Percentiles rank a stretch among this genome's conserved stretches.
Evolutionary conservation across 1,140 invertebrate species (phyloP).

Genomic region (Hermetia illucens): DNA sequence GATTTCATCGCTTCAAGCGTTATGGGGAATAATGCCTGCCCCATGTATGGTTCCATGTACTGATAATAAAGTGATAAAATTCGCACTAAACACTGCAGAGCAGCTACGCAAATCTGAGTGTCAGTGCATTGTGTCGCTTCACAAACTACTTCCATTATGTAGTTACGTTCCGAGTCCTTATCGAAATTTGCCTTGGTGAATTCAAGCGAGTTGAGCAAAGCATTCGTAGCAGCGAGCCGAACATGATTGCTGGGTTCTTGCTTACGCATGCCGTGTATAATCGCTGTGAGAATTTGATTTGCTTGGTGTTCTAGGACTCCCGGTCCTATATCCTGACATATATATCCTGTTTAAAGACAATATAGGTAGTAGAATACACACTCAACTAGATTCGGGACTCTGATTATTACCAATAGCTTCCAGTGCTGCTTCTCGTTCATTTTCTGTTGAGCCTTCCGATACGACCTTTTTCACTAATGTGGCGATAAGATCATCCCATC

Average conservation of each 20-base stretch:
- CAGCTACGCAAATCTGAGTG: slow-evolving; percentile 83
- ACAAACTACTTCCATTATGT: slow-evolving; percentile 99
- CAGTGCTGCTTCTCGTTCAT: slow-evolving; percentile 89
- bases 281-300: slow-evolving; percentile 95
- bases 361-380: not conserved
- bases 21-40: slow-evolving; percentile 93
- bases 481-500: slow-evolving; percentile 76
- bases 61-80: slow-evolving; percentile 98
- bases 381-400: not conserved
- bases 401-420: slow-evolving; percentile 80
- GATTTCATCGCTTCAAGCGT: slow-evolving; percentile 98
- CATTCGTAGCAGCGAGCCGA: slow-evolving; percentile 87
- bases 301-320: slow-evolving; percentile 82
- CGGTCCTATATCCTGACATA: slow-evolving; percentile 73
- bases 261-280: slow-evolving; percentile 93
- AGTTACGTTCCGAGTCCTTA: slow-evolving; percentile 92
- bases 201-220: slow-evolving; percentile 94
- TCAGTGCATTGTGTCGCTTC: slow-evolving; percentile 75
- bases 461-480: slow-evolving; percentile 84
- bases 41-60: slow-evolving; percentile 99
- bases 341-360: slow-evolving; percentile 37
- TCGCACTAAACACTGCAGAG: slow-evolving; percentile 96
- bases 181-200: slow-evolving; percentile 99
- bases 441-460: slow-evolving; percentile 70
- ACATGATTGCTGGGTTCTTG: slow-evolving; percentile 72